Base-by-base conservation (phyloP, 1,140 invertebrate genomes). In the Rhyacophila brunnea region DNA sequence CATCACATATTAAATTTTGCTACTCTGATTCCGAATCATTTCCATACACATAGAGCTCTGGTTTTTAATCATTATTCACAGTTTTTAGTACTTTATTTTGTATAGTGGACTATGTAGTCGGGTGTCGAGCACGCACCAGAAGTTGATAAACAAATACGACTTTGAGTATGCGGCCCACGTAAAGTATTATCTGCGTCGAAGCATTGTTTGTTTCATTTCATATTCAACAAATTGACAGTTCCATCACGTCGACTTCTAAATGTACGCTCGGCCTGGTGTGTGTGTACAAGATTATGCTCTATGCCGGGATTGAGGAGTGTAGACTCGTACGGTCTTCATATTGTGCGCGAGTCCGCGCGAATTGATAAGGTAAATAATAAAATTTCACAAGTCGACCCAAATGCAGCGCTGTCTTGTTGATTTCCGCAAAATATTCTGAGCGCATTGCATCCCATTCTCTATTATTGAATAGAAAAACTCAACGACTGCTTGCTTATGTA, bases 171-270 rank as follows among this genome's bases (percentile, higher is more conserved):
- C 51, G 17, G 6, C 36, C 44, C 51, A 53, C 51, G 51, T 53
- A 53, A 53, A 53, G 51, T 53, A 53, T 53, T 53, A 53, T 53
- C 51, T 52, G 36, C 51, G 38, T 52, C 36, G 49, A 52, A 53
- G 44, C 36, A 28, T 53, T 53, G 36, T 53, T 53, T 53, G 51
- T 53, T 53, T 53, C 51, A 42, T 53, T 43, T 53, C 51, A 40
- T 53, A 44, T 19, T 38, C 17, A 40, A 13, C 2, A 35, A 18
- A 4, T 10, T 52, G 28, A 9, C 11, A 15, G 44, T 53, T 53
- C 51, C 51, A 42, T 40, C 9, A 13, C 38, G 11, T 14, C 49
- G 10, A n/a, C 36, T 15, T 50, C 47, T 32, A 50, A 50, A 32
- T 50, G 47, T 32, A 20, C 6, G 35, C 47, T n/a, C 13, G 13